Percentiles rank a stretch among this genome's conserved stretches.
These are phyloP conservation scores for Galeopsomyia nigrocyanea DNA, from an alignment of 2,888 invertebrate genomes.

Conservation along the genomic window DNA sequence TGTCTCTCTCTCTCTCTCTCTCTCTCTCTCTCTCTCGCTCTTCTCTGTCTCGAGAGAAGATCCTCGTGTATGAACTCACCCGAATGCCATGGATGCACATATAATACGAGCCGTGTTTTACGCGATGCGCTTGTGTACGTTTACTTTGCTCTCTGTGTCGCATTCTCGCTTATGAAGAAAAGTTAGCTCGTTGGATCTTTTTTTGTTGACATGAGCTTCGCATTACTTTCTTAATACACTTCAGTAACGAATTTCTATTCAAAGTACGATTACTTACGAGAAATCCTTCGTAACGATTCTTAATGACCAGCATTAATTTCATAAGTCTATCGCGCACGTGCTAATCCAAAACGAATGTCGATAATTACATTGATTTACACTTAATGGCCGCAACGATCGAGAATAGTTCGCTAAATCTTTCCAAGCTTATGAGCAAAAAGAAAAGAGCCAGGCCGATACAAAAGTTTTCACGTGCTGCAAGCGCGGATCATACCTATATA, in stretches of 20 bases:
- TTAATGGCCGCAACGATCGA: constrained; percentile 7
- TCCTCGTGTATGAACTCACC: too few relatives aligned
- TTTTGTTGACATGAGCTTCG: not conserved
- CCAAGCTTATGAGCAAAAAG: constrained; percentile 1
- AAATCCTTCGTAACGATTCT: too few relatives aligned
- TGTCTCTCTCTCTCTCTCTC: too few relatives aligned
- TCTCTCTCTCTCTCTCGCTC: too few relatives aligned
- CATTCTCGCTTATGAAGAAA: constrained; percentile 34
- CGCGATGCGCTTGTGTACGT: not conserved
- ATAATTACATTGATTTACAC: constrained; percentile 46
- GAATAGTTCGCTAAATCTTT: constrained; percentile 25
- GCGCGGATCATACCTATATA: constrained; percentile 19
- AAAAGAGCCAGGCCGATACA: constrained; percentile 38
- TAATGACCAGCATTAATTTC: constrained; percentile 10
- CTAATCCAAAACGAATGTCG: constrained; percentile 20
- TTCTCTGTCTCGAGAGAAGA: too few relatives aligned
- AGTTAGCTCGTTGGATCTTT: constrained; percentile 5
- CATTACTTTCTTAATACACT: not conserved
- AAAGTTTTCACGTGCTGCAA: constrained; percentile 45
- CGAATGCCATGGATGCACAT: too few relatives aligned
- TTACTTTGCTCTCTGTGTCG: constrained; percentile 28
- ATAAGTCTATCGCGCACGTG: not conserved
- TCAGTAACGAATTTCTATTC: not conserved
- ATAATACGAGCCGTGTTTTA: too few relatives aligned
- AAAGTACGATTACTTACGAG: too few relatives aligned